Base-by-base conservation (phyloP, 2,888 invertebrate species). In the Philonicus albiceps region DNA sequence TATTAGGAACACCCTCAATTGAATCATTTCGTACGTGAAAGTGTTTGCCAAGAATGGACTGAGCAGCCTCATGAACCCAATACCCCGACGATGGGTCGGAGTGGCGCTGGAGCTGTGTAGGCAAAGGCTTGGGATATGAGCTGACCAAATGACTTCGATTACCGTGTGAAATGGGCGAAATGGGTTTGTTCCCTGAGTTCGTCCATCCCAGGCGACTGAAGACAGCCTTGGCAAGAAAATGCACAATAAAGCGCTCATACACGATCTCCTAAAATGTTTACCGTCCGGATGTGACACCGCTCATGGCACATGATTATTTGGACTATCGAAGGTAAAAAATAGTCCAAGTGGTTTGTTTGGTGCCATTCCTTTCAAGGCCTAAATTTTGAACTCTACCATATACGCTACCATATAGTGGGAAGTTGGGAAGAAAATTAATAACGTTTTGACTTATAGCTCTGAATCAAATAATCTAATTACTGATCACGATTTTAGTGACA, bases 201-300 rank as follows among this genome's bases (percentile, higher is more conserved):
- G 80, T 80, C 13, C 73, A 3, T 43, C 80, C 49, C 55, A 55
- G 81, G 64, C 55, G 81, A 27, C 34, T 49, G 55, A 76, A 84
- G 86, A 76, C 55, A 30, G 11, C 16, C 16, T n/a, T 11, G 27
- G 11, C 84, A 85, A 85, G 72, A 85, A 85, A 87, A 87, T 87
- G 76, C 85, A 85, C 87, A 87, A 87, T 87, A 87, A 87, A 87
- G 78, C 85, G 34, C 75, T 86, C 87, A 87, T 85, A 87, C 80
- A 86, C 53, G 43, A 84, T 37, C 78, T 84, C 85, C 19, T 76
- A 86, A 87, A 87, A 87, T 87, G 86, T 87, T 87, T 87, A 75
- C 84, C 55, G 85, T 80, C 85, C 80, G 85, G 43, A 85, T 86
- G 86, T 86, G 86, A 86, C 87, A 87, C 78, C 37, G 22, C 19